Percentiles rank a stretch among this genome's conserved stretches.
phyloP scores from a whole-genome alignment of 2,113 vertebrate species.

The Sebastes fasciatus region DNA sequence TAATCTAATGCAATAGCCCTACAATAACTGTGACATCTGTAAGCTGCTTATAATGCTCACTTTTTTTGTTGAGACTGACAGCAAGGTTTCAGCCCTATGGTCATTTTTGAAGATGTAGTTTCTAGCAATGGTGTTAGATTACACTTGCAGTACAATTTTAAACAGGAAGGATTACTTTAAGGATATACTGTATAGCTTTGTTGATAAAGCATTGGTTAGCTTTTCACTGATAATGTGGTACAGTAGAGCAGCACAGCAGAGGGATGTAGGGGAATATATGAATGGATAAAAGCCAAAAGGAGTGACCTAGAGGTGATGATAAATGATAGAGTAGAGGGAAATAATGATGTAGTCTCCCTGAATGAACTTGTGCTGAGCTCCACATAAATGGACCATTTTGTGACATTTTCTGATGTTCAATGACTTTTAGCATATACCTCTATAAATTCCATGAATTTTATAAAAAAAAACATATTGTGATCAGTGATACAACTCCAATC shows the following conservation, averaged over 20 bases:
- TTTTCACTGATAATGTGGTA: background rate
- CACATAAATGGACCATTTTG: background rate
- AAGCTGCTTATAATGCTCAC: conserved; percentile 7
- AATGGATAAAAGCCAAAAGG: background rate
- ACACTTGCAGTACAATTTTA: background rate
- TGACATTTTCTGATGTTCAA: background rate
- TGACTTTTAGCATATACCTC: too few relatives aligned
- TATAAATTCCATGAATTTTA: too few relatives aligned
- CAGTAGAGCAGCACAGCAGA: background rate
- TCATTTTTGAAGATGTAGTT: background rate
- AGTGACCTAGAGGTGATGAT: background rate
- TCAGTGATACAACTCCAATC: background rate
- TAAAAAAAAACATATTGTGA: too few relatives aligned
- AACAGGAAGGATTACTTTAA: background rate
- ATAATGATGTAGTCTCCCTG: background rate
- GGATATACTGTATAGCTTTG: background rate
- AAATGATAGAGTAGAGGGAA: background rate
- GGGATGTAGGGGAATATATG: background rate
- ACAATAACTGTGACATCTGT: conserved; percentile 28
- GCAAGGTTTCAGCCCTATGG: background rate
- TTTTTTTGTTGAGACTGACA: background rate
- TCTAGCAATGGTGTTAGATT: background rate
- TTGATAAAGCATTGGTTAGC: background rate
- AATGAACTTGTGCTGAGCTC: background rate
- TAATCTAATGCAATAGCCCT: conserved; percentile 18